A percentile compares a stretch with the other conserved stretches of the same genome.
Evolutionary conservation across 2,113 vertebrate species (phyloP).

Genomic region (Lophura nycthemera): DNA sequence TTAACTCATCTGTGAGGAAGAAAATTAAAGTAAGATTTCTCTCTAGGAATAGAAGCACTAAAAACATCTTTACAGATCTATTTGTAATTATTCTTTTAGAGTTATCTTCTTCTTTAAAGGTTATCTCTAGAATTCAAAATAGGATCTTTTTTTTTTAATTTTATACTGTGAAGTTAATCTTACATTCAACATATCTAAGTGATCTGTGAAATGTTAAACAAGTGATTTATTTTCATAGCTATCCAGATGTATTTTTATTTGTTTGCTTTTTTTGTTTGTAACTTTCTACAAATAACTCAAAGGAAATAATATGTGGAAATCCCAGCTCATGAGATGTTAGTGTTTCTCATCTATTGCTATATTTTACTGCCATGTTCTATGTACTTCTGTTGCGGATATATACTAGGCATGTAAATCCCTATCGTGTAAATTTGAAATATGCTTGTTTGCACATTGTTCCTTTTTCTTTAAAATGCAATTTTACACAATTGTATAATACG

Average conservation of each 20-base stretch:
- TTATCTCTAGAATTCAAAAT: slow-evolving; percentile 21
- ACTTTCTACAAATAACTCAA: background rate
- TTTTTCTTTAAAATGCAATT: background rate
- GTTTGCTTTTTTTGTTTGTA: background rate
- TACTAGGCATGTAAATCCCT: background rate
- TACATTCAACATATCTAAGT: background rate
- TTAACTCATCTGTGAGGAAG: background rate
- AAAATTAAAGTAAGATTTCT: slow-evolving; percentile 12
- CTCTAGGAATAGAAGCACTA: background rate
- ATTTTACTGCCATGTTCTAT: background rate
- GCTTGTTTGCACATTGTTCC: background rate
- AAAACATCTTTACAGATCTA: background rate
- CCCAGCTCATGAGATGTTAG: background rate
- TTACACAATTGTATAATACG: background rate
- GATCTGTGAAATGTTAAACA: background rate
- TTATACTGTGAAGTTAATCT: background rate
- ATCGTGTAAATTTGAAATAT: background rate
- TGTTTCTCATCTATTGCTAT: background rate
- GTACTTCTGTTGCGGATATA: background rate
- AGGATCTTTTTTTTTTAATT: background rate
- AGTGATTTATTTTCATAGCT: background rate
- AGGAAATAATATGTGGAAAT: background rate
- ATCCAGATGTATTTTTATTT: background rate
- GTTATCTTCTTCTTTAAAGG: background rate
- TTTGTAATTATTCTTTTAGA: no score